A percentile compares a stretch with the other conserved stretches of the same genome.
These are phyloP conservation scores for Galerucella pusilla DNA, from an alignment of 2,888 invertebrate genomes.

Conservation along the genomic window DNA sequence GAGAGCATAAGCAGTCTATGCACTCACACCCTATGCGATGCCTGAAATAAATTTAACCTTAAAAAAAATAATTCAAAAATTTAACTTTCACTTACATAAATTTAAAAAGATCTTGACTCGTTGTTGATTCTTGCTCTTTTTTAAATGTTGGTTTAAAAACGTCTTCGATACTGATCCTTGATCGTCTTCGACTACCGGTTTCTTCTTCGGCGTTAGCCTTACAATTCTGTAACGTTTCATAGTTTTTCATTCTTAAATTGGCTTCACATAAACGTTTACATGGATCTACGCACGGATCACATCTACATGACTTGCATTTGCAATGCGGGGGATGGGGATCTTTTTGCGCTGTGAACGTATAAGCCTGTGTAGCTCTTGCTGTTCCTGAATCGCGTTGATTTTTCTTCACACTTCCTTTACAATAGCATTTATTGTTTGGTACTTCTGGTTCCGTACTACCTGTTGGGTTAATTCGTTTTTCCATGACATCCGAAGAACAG, in stretches of 20 bases:
- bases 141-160: conserved; percentile 4
- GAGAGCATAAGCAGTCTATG: conserved; percentile 50
- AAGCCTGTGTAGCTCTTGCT: background rate
- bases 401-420: conserved; percentile 1
- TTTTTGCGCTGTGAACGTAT: background rate
- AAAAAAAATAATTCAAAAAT: too few relatives aligned
- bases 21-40: conserved; percentile 46
- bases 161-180: conserved; percentile 11
- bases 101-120: background rate
- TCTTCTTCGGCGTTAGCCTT: background rate
- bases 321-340: conserved; percentile 40
- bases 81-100: background rate
- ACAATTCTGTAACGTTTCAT: background rate
- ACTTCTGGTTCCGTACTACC: conserved; percentile 23
- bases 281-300: conserved; percentile 31
- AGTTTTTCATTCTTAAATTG: background rate
- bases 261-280: conserved; percentile 25
- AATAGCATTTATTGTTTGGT: conserved; percentile 31
- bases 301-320: conserved; percentile 36
- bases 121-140: background rate
- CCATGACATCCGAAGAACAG: conserved; percentile 41
- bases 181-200: background rate
- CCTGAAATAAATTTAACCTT: background rate
- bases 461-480: conserved; percentile 31
- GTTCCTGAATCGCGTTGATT: background rate